Conservation (phyloP, 2,113 vertebrate species). For the Rhabdornis inornatus region DNA sequence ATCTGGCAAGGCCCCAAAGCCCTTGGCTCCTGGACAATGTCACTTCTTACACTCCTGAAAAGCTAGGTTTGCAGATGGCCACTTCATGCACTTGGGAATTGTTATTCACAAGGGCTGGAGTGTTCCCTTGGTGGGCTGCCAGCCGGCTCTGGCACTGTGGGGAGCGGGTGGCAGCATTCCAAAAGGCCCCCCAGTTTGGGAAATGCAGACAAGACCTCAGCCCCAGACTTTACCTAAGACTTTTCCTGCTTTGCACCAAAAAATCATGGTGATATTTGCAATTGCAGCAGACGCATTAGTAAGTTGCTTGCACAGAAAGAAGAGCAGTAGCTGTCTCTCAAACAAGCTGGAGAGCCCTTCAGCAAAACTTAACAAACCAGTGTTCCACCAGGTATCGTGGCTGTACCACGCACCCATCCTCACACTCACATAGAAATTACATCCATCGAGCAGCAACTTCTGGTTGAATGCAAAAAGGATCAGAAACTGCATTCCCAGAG, state of each 20-base stretch:
- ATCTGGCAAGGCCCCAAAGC: constrained; percentile 46
- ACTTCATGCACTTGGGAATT: constrained; percentile 11
- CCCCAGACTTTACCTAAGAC: background rate
- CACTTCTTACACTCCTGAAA: constrained; percentile 47
- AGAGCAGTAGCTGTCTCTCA: background rate
- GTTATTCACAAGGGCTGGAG: constrained; percentile 29
- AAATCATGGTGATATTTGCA: background rate
- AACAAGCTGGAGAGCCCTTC: background rate
- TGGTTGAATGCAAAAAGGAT: background rate
- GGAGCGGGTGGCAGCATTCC: rapidly evolving
- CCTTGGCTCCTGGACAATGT: constrained; percentile 59
- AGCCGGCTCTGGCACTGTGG: background rate
- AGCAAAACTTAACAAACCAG: background rate
- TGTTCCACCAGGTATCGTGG: rapidly evolving
- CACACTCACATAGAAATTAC: background rate
- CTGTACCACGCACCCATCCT: rapidly evolving
- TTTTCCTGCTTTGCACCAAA: background rate
- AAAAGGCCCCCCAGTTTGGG: background rate
- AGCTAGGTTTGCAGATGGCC: constrained; percentile 63
- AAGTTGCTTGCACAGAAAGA: background rate
- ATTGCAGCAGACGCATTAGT: background rate
- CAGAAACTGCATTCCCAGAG: background rate
- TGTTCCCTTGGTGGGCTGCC: constrained; percentile 42
- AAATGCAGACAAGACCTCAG: background rate
- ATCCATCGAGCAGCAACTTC: background rate